A percentile compares a stretch with the other conserved stretches of the same genome.
Conservation (phyloP, 2,797 vertebrate genomes). For the Propithecus perrieri region DNA sequence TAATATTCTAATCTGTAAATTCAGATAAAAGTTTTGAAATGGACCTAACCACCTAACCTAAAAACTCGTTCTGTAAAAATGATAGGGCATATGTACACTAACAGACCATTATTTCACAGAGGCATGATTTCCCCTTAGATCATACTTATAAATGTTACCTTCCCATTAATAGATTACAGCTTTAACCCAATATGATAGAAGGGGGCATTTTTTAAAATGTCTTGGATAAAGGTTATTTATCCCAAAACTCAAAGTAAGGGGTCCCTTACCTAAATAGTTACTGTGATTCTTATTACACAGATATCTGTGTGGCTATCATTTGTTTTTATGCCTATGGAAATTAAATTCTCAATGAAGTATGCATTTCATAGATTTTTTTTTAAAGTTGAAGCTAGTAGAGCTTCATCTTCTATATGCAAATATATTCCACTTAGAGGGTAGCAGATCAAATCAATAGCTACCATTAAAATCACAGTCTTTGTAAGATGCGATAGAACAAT, state of each 20-base stretch:
- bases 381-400: not conserved
- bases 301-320: not conserved
- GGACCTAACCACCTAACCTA: not conserved
- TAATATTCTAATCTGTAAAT: not conserved
- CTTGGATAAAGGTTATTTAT: not conserved
- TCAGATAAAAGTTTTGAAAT: not conserved
- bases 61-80: not conserved
- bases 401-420: not conserved
- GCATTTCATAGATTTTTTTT: not conserved
- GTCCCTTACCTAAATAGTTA: not conserved
- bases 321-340: not conserved
- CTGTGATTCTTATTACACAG: not conserved
- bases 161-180: not conserved
- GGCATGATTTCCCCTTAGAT: not conserved
- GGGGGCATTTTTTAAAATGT: not conserved
- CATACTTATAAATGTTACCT: not conserved
- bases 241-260: not conserved
- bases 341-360: constrained; percentile 20
- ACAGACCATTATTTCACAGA: not conserved
- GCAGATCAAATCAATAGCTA: not conserved
- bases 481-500: not conserved
- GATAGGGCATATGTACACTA: not conserved
- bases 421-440: not conserved
- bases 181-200: constrained; percentile 2
- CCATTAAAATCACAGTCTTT: not conserved